Base-by-base conservation (phyloP, 2,113 vertebrate genomes). In the Trematocara marginatum region DNA sequence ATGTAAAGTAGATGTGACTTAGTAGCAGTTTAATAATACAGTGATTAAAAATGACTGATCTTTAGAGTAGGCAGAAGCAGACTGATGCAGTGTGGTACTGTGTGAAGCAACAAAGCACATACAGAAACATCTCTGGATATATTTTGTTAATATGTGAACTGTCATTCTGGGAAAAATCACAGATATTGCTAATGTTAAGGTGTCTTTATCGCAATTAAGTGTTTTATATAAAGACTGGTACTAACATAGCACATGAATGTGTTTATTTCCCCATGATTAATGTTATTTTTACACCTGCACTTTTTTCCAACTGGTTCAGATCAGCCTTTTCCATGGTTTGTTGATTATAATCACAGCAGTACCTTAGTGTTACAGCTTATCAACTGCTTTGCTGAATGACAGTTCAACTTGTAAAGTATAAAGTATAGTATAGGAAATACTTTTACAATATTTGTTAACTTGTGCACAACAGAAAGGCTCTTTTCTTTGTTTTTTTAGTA, bases 171-270 rank as follows among this genome's bases (percentile, higher is more conserved):
- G 64, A 35, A 45, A 23, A 69, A 15, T 42, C n/a, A 9, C 38
- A 69, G 64, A 69, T 40, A 11, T 2, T 64, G 59, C 10, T 64
- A 64, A 35, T 35, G 35, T 64, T 38, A 66, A n/a, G 10, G 23
- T 69, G 64, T 5, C 64, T 69, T 23, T 0, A 23, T 69, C 0
- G 7, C 38, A 42, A 0, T 64, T 38, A 38, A 66, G 3, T 66
- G 61, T 66, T 66, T 38, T 1, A 40, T 40, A 66, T 20, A 3
- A 66, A 66, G 31, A 2, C 61, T 20, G 61, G 18, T 40, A 66
- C 34, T 0, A 40, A 66, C 2, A 40, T 0, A 40, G 34, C 34
- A 66, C 1, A 40, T 20, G 10, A 0, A 66, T 64, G 10, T 38
- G 34, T 38, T 38, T 64, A n/a, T 66, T 20, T 40, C 18, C 34